Conservation (phyloP, 2,888 invertebrate species). For the Parasteatoda lunata region DNA sequence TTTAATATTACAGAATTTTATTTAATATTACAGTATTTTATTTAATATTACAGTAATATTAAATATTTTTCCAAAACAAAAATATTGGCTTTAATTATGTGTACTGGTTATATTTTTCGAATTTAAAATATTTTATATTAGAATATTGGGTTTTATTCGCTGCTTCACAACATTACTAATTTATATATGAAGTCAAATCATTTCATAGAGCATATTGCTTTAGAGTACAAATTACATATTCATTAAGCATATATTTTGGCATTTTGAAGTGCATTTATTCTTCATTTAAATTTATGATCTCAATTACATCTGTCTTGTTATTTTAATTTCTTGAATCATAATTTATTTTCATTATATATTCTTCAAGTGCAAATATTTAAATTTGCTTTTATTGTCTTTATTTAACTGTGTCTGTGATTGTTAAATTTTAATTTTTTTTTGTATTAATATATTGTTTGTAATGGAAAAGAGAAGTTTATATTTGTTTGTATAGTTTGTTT, state of each 20-base stretch:
- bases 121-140: not conserved
- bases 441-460: not conserved
- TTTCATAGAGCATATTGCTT: not conserved
- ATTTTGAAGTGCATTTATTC: not conserved
- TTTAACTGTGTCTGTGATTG: not conserved
- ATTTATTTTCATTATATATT: slow-evolving; percentile 1
- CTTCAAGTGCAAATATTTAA: slow-evolving; percentile 2
- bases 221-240: not conserved
- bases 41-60: too few species aligned
- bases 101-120: too few species aligned
- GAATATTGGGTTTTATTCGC: not conserved
- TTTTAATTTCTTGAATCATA: not conserved
- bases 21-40: too few species aligned
- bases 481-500: not conserved
- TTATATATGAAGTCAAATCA: not conserved
- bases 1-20: too few species aligned
- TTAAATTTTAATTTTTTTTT: not conserved
- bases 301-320: not conserved
- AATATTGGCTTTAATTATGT: too few species aligned
- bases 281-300: not conserved
- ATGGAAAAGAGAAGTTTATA: not conserved
- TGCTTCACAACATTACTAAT: not conserved
- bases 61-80: too few species aligned
- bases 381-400: not conserved
- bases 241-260: not conserved